phyloP scores from a whole-genome alignment of 2,797 vertebrate species.

The Karalla daura region DNA sequence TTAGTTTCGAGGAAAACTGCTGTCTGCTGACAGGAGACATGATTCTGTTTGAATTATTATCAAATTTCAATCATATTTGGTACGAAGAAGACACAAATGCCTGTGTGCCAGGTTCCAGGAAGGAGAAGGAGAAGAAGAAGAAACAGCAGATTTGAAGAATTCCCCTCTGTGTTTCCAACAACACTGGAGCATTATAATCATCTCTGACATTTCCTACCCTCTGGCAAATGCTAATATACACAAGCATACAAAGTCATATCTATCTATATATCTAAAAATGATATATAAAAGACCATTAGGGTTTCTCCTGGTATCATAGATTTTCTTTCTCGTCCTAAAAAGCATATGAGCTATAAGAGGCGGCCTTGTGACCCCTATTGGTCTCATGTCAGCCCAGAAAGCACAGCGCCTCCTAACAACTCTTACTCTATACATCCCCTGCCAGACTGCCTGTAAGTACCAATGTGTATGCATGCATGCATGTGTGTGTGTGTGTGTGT shows the following conservation, averaged over 20 bases:
- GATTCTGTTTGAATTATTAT: neutral
- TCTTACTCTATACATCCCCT: constrained; percentile 48
- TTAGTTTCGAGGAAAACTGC: constrained; percentile 22
- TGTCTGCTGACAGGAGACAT: neutral
- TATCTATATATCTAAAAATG: too few relatives aligned
- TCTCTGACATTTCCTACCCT: too few relatives aligned
- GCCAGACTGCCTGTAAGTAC: constrained; percentile 62
- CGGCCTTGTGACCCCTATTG: constrained; percentile 2
- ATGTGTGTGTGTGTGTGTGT: constrained; percentile 67
- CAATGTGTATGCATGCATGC: constrained; percentile 50
- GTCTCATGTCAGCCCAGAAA: constrained; percentile 41
- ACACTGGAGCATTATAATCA: too few relatives aligned
- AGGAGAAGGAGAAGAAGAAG: neutral
- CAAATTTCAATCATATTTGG: neutral
- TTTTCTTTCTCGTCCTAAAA: constrained; percentile 11
- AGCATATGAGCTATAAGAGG: neutral
- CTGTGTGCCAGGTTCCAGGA: neutral
- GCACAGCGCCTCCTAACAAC: constrained; percentile 30
- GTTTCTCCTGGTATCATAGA: too few relatives aligned
- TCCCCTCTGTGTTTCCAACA: too few relatives aligned
- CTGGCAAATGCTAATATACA: too few relatives aligned
- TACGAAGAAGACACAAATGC: neutral
- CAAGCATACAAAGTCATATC: too few relatives aligned
- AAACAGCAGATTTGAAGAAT: too few relatives aligned
- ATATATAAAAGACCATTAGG: too few relatives aligned